Evolutionary conservation across 2,797 vertebrate species (phyloP), one percentile per base, ranked within the genome.

Genomic region (Tokudaia muenninki): DNA sequence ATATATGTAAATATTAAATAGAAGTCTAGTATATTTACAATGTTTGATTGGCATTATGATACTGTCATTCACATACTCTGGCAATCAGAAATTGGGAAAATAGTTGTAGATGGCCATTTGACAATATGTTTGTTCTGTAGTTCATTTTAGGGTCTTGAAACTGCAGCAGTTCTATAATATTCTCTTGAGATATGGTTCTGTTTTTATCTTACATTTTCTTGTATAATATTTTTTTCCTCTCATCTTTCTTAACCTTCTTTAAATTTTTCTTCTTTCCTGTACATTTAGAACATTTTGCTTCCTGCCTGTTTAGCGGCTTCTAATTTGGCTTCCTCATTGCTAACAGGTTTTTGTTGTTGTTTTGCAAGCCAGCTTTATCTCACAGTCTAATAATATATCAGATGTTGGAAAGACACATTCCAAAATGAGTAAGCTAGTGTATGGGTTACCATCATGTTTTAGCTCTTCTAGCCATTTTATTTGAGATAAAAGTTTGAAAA

Each of bases 321-420:
- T 97, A 63, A 96, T 72, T 87, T 95, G 90, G 90, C 95, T 82
- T 86, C 87, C 89, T 96, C 16, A 95, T 95, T 95, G 80, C 95
- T 93, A 90, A 90, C 92, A 95, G 83, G 97, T 95, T 95, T 96
- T 94, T 82, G 74, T 92, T 94, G 97, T 95, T 92, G 92, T 96
- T 95, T 97, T 96, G 86, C 86, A 87, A 95, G 89, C 89, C 91
- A 92, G 91, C 91, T 90, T 93, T 94, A 91, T 94, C 87, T 94
- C 82, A 77, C 78, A 88, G 67, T 94, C 1, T 52, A 34, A 65
- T 94, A 97, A 93, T 89, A 94, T 87, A 84, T 74, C 63, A 67
- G 93, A 94, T 94, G 86, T 82, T 94, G 70, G 94, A 97, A 93
- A 94, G 88, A 89, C 44, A 82, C 57, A 70, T 79, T 80, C 87